These are phyloP conservation scores for Ostrea denselamellosa DNA, from an alignment of 1,140 invertebrate genomes.

Conservation along the genomic window DNA sequence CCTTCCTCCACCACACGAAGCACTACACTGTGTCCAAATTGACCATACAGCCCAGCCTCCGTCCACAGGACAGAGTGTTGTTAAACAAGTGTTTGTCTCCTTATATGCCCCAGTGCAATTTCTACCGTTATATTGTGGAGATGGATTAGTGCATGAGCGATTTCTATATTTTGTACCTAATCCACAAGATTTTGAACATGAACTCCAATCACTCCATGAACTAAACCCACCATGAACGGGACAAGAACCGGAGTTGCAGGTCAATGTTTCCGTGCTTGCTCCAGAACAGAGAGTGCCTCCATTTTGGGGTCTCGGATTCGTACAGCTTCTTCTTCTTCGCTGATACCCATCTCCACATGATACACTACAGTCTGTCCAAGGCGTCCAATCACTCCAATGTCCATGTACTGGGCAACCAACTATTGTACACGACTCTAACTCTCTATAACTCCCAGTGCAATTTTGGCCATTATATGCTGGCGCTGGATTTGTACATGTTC, in stretches of 20 bases:
- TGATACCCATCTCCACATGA: constrained; percentile 25
- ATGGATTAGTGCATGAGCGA: constrained; percentile 84
- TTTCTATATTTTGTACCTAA: constrained; percentile 86
- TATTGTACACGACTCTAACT: constrained; percentile 56
- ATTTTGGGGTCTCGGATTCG: not conserved
- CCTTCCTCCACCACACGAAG: constrained; percentile 63
- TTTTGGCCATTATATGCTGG: constrained; percentile 60
- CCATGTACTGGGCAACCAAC: constrained; percentile 14
- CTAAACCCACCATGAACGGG: constrained; percentile 30
- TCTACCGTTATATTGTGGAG: constrained; percentile 78
- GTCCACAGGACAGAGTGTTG: constrained; percentile 12
- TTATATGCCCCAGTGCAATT: constrained; percentile 83
- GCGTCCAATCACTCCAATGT: constrained; percentile 10
- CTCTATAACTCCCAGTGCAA: constrained; percentile 58
- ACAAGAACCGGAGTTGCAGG: not conserved
- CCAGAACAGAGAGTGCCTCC: not conserved
- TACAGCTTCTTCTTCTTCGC: not conserved
- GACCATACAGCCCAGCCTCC: constrained; percentile 63
- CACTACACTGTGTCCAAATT: constrained; percentile 59
- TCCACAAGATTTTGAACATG: constrained; percentile 79
- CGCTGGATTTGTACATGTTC: constrained; percentile 59
- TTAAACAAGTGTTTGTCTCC: constrained; percentile 75
- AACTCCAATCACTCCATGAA: constrained; percentile 67
- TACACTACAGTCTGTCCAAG: constrained; percentile 16
- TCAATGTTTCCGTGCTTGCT: not conserved